Conservation (phyloP, 2,797 vertebrate genomes). For the Onychomys torridus region DNA sequence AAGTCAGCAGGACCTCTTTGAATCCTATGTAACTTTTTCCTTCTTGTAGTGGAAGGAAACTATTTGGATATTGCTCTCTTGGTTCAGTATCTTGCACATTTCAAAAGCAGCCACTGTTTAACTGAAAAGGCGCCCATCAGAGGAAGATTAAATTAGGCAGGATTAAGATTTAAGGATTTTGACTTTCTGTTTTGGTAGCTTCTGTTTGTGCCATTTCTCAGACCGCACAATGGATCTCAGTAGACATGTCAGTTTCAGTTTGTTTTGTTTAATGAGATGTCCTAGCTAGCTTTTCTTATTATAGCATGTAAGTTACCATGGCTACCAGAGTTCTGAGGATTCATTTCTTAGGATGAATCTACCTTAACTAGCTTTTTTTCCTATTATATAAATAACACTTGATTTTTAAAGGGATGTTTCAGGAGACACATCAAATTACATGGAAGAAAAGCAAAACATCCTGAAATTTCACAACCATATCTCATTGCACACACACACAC, state of each 20-base stretch:
- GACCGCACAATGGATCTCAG: background rate
- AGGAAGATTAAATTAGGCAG: conserved; percentile 62
- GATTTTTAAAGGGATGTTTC: background rate
- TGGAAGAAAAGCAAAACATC: background rate
- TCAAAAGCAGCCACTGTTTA: background rate
- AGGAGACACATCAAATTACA: conserved; percentile 1
- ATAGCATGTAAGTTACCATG: conserved; percentile 42
- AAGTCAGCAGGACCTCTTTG: background rate
- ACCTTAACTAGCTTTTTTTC: conserved; percentile 10
- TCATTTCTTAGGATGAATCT: conserved; percentile 20
- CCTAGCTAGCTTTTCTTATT: conserved; percentile 58
- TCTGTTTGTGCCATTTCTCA: conserved; percentile 48
- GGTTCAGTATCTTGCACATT: background rate
- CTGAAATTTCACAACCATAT: background rate
- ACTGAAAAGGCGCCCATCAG: background rate
- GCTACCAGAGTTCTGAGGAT: conserved; percentile 33
- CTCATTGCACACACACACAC: background rate
- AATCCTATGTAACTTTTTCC: background rate
- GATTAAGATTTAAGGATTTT: conserved; percentile 41
- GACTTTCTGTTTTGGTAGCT: conserved; percentile 44
- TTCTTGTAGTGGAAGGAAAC: conserved; percentile 32
- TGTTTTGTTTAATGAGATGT: conserved; percentile 64
- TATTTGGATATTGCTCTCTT: background rate
- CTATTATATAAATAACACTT: background rate
- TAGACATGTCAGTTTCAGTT: conserved; percentile 30